Base-by-base conservation (phyloP, 1,140 invertebrate species). In the Eufriesea mexicana region DNA sequence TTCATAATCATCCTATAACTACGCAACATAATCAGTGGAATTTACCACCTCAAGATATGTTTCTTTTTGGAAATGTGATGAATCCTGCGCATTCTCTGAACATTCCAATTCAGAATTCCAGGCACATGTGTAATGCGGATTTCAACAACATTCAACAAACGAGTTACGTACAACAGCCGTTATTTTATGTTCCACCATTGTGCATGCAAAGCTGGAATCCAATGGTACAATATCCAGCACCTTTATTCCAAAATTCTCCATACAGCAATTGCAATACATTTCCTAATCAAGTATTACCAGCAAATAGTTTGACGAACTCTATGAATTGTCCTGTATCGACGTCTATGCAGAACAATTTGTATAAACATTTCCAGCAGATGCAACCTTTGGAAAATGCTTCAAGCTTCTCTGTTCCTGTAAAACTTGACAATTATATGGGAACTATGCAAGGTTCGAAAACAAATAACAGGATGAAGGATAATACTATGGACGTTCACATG, bases 201-300 rank as follows among this genome's bases (percentile, higher is more conserved):
- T 86, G 77, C 14, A 80, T 87, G 85, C 86, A 87, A 72, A 72
- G 35, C 6, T 84, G 81, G 85, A 87, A 87, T 23, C 61, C 86
- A 0, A 49, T 87, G 20, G 5, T 86, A 14, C 85, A 86, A 12
- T 87, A 86, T 49, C 47, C 85, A 6, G 14, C 80, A 5, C 72
- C 81, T 9, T 25, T 83, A 14, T 51, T 74, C 7, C 73, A 86
- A 57, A 87, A 78, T 71, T 7, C 86, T 2, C 14, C 84, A 0
- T 86, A 51, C 18, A 35, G 47, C 45, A 83, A 64, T 18, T 86
- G 75, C 35, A 54, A 14, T 5, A 25, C 67, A 9, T 72, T 57
- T 14, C 49, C 72, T 7, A 77, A 71, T 64, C 79, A 64, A 67
- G 70, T 25, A 57, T 45, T 68, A 35, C 76, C 82, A 18, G 10